Evolutionary conservation across 2,113 vertebrate species (phyloP).

Genomic region (Siniperca knerii): DNA sequence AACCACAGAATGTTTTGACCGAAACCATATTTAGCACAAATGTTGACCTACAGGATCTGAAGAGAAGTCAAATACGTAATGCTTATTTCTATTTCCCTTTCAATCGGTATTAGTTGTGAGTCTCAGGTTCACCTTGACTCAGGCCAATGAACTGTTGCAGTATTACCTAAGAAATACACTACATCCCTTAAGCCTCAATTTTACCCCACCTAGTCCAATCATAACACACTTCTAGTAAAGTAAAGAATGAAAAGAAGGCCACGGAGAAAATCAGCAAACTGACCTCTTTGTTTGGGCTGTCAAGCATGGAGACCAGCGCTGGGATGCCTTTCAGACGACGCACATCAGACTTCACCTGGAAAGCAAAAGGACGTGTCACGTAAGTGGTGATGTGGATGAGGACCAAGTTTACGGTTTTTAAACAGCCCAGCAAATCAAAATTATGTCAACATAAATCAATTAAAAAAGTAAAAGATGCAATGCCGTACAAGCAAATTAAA

Average conservation of each 20-base stretch:
- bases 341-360: conserved; percentile 93
- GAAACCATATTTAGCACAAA: conserved; percentile 58
- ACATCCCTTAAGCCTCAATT: conserved; percentile 20
- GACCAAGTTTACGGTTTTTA: background rate
- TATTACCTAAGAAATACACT: conserved; percentile 14
- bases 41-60: conserved; percentile 55
- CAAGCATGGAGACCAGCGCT: conserved; percentile 92
- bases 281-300: conserved; percentile 95
- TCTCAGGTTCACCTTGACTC: conserved; percentile 13
- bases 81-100: conserved; percentile 38
- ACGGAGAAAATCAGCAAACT: conserved; percentile 7
- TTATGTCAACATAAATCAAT: background rate
- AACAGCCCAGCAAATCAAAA: background rate
- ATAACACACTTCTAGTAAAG: conserved; percentile 17
- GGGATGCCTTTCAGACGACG: conserved; percentile 96
- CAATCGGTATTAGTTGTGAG: background rate
- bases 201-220: background rate
- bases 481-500: background rate
- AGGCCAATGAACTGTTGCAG: background rate
- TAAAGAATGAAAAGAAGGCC: conserved; percentile 13
- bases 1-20: conserved; percentile 43
- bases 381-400: background rate
- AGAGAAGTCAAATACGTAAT: conserved; percentile 24
- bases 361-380: background rate
- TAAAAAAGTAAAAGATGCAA: background rate